These are phyloP conservation scores for Schizaphis graminum DNA, from an alignment of 2,888 invertebrate genomes.

Conservation along the genomic window DNA sequence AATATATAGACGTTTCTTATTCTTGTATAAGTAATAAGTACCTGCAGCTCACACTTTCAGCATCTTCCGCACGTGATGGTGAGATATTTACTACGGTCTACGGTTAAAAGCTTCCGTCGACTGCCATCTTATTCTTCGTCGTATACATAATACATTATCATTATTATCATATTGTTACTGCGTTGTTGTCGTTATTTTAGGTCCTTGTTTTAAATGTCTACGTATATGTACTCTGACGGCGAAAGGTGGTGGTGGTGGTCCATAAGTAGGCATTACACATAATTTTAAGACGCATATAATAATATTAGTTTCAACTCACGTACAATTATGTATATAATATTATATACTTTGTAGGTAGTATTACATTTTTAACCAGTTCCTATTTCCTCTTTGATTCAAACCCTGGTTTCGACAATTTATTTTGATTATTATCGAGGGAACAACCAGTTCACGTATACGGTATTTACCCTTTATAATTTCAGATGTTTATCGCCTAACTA, in stretches of 20 bases:
- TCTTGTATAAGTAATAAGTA: background rate
- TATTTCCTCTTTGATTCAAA: background rate
- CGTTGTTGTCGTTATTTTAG: background rate
- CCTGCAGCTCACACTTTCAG: background rate
- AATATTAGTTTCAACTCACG: background rate
- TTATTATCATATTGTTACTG: slow-evolving; percentile 3
- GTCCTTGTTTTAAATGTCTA: background rate
- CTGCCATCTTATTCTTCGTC: background rate
- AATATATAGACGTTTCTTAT: background rate
- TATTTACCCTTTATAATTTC: slow-evolving; percentile 3
- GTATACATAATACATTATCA: background rate
- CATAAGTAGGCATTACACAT: background rate
- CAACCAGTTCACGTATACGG: background rate
- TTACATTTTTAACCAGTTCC: background rate
- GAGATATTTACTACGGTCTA: background rate
- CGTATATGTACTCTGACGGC: background rate
- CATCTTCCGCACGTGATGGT: background rate
- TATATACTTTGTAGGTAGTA: background rate
- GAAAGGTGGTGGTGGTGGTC: background rate
- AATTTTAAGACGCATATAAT: background rate
- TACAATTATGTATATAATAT: background rate
- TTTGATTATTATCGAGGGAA: slow-evolving; percentile 4
- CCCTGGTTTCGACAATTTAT: background rate
- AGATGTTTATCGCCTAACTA: background rate
- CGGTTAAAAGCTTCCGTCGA: background rate